These are phyloP conservation scores for Mastigias papua DNA, from an alignment of 30 jellyfish, hydroid and myxozoan genomes.

Conservation along the genomic window DNA sequence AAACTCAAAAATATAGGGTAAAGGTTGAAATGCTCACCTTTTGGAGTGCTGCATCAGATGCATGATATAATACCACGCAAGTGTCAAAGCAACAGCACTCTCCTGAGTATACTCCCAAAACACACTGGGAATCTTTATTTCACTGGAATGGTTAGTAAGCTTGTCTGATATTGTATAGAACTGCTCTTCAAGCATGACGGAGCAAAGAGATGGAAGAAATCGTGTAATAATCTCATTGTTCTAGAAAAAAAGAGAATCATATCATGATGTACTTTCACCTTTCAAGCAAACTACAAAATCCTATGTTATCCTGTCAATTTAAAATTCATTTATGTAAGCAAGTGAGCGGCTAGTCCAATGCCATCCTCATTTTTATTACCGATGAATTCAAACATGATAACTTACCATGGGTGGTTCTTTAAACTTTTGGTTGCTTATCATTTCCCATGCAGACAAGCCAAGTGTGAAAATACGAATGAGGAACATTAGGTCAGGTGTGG, in stretches of 20 bases:
- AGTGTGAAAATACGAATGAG: conserved; percentile 78
- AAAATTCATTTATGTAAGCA: too few species aligned
- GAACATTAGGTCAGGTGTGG: conserved; percentile 87
- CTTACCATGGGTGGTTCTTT: conserved; percentile 85
- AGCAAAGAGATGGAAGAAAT: conserved; percentile 84
- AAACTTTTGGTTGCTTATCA: conserved; percentile 85
- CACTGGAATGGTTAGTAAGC: conserved; percentile 30
- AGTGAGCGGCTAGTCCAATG: too few species aligned
- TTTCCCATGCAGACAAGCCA: conserved; percentile 87
- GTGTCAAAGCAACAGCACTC: conserved; percentile 39
- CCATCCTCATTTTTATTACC: neutral
- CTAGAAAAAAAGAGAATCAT: conserved; percentile 36
- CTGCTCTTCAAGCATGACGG: conserved; percentile 84
- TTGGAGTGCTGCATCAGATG: conserved; percentile 73
- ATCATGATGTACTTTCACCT: neutral
- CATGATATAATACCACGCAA: conserved; percentile 71
- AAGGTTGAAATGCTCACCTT: conserved; percentile 71
- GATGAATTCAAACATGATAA: neutral
- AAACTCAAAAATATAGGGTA: too few species aligned
- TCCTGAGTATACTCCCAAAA: conserved; percentile 69
- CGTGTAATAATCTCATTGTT: conserved; percentile 81
- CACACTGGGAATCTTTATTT: conserved; percentile 55
- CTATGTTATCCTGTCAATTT: too few species aligned
- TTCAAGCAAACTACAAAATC: too few species aligned
- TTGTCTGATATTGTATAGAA: conserved; percentile 36